A percentile compares a stretch with the other conserved stretches of the same genome.
These are phyloP conservation scores for Lonchura striata DNA, from an alignment of 2,113 vertebrate species.

Conservation along the genomic window DNA sequence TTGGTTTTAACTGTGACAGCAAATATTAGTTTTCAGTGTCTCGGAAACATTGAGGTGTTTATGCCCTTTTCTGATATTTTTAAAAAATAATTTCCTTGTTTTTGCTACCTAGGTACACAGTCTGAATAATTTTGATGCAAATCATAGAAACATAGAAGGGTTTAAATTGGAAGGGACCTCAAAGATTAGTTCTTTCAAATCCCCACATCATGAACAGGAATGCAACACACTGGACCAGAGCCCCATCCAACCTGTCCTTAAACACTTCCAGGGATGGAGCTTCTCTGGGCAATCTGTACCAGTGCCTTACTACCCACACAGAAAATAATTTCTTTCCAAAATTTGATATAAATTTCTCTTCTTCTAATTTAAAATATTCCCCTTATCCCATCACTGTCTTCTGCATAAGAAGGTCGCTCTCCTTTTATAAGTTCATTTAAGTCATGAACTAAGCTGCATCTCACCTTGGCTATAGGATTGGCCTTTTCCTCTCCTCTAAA, in stretches of 20 bases:
- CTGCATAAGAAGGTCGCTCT: background rate
- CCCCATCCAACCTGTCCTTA: background rate
- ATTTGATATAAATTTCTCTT: background rate
- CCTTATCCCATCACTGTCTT: background rate
- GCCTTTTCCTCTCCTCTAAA: background rate
- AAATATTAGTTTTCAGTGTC: background rate
- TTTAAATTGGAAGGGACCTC: background rate
- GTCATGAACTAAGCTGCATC: background rate
- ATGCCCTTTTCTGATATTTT: background rate
- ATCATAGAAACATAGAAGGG: background rate
- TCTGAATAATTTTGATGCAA: background rate
- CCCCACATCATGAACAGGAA: fast-evolving
- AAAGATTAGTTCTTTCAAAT: background rate
- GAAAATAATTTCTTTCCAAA: background rate
- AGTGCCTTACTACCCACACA: background rate
- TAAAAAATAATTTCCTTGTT: background rate
- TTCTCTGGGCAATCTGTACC: background rate
- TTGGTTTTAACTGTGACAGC: background rate
- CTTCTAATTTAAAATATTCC: background rate
- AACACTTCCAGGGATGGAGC: background rate
- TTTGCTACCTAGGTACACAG: background rate
- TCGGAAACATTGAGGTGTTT: background rate
- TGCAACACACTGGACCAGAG: background rate
- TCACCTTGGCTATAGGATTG: background rate
- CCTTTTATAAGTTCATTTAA: background rate